These are phyloP conservation scores for Maniola jurtina DNA, from an alignment of 1,140 invertebrate genomes.

Conservation along the genomic window DNA sequence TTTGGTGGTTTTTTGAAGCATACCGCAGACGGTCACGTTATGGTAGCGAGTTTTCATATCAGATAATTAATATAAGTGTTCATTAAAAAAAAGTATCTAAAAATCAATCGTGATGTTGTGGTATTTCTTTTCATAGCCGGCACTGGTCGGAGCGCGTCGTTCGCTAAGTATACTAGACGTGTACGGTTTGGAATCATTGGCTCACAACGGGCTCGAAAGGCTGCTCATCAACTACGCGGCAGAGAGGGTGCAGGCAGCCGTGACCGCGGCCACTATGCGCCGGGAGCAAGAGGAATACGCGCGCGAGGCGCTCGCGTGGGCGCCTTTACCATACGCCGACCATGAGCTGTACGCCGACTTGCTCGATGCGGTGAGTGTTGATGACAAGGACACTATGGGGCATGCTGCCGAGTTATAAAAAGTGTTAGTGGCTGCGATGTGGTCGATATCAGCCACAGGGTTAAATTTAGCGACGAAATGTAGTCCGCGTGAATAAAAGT, in stretches of 20 bases:
- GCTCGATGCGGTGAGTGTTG: conserved; percentile 45
- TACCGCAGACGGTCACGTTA: too few relatives aligned
- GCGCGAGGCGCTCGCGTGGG: conserved; percentile 79
- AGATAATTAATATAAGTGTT: too few relatives aligned
- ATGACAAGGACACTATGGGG: neutral
- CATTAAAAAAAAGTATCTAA: too few relatives aligned
- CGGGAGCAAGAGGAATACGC: conserved; percentile 92
- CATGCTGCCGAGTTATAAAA: too few relatives aligned
- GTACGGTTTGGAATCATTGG: conserved; percentile 92
- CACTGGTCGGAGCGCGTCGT: conserved; percentile 71
- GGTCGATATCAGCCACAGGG: too few relatives aligned
- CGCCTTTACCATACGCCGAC: conserved; percentile 48
- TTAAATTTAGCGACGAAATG: too few relatives aligned
- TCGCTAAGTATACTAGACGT: conserved; percentile 90
- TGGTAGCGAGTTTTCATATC: too few relatives aligned
- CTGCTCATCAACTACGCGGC: conserved; percentile 95
- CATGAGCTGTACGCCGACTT: conserved; percentile 57
- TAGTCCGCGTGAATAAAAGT: too few relatives aligned
- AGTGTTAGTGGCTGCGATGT: too few relatives aligned
- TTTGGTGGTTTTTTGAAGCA: too few relatives aligned
- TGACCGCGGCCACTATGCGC: conserved; percentile 83
- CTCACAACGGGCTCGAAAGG: conserved; percentile 87
- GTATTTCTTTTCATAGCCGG: conserved; percentile 8
- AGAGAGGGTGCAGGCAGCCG: conserved; percentile 91
- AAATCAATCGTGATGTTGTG: too few relatives aligned